Evolutionary conservation across 1,140 invertebrate genomes (phyloP).

Genomic region (Ectropis grisescens): DNA sequence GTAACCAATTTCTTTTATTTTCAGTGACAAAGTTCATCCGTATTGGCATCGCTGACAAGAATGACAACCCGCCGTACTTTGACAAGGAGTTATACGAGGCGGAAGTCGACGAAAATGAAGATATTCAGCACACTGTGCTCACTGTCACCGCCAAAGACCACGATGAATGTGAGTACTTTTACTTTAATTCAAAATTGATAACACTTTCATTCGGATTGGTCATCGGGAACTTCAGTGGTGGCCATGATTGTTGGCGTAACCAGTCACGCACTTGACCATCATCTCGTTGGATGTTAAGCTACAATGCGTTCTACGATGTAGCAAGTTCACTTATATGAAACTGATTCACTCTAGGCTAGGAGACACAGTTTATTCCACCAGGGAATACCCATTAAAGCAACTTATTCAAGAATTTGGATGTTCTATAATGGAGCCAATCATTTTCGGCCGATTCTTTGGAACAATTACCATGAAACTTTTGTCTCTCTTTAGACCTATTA

Average conservation of each 20-base stretch:
- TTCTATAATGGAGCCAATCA: no score
- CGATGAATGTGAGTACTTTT: constrained; percentile 92
- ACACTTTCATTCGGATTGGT: not conserved
- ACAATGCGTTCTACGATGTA: no score
- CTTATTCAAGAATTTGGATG: not conserved
- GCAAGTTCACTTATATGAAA: no score
- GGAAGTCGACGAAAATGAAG: constrained; percentile 97
- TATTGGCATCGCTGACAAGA: constrained; percentile 94
- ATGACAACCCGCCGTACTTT: constrained; percentile 98
- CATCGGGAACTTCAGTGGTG: no score
- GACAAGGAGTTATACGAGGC: constrained; percentile 96
- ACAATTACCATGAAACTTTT: no score
- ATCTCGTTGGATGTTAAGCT: no score
- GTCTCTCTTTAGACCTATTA: no score
- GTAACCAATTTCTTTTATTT: constrained; percentile 16
- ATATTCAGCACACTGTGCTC: constrained; percentile 96
- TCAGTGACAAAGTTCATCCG: constrained; percentile 92
- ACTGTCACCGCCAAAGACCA: constrained; percentile 98
- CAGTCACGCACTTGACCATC: no score
- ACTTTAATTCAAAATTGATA: constrained; percentile 2
- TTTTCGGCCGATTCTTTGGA: no score
- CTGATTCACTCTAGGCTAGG: no score
- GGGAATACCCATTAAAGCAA: no score
- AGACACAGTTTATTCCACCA: not conserved
- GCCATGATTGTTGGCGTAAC: constrained; percentile 1